A percentile compares a stretch with the other conserved stretches of the same genome.
phyloP scores from a whole-genome alignment of 1,140 invertebrate species.

The Dryas iulia region DNA sequence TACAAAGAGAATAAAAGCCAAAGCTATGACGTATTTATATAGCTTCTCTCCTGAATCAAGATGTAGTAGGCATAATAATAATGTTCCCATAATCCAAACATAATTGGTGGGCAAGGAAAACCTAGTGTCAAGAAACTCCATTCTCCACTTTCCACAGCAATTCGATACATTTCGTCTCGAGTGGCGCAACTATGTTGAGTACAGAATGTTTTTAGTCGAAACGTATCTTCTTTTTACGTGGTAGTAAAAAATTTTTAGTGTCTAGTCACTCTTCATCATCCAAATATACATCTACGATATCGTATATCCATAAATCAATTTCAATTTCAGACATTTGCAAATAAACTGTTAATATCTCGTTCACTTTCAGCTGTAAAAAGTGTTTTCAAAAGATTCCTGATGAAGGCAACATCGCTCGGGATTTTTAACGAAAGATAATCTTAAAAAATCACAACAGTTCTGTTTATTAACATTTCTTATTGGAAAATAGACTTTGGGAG shows the following conservation, averaged over 20 bases:
- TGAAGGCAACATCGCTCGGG: constrained; percentile 41
- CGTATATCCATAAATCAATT: background rate
- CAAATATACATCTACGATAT: too few relatives aligned
- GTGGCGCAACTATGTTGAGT: too few relatives aligned
- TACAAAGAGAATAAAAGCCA: too few relatives aligned
- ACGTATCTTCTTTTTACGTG: background rate
- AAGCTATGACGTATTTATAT: too few relatives aligned
- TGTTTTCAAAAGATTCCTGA: constrained; percentile 38
- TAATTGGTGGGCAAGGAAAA: too few relatives aligned
- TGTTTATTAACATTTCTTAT: constrained; percentile 34
- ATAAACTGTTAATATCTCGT: constrained; percentile 12
- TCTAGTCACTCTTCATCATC: background rate
- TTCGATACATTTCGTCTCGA: too few relatives aligned
- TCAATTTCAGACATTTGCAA: background rate
- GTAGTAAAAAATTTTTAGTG: background rate
- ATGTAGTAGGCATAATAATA: too few relatives aligned
- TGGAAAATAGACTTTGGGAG: constrained; percentile 9
- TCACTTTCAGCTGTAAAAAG: constrained; percentile 41
- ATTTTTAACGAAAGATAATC: constrained; percentile 59
- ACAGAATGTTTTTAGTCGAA: too few relatives aligned
- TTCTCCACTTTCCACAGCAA: too few relatives aligned
- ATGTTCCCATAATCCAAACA: too few relatives aligned
- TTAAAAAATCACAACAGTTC: constrained; percentile 48
- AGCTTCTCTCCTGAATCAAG: too few relatives aligned
- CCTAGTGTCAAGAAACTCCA: too few relatives aligned